A percentile compares a stretch with the other conserved stretches of the same genome.
phyloP scores from a whole-genome alignment of 2,113 vertebrate genomes.

The Otus sunia region DNA sequence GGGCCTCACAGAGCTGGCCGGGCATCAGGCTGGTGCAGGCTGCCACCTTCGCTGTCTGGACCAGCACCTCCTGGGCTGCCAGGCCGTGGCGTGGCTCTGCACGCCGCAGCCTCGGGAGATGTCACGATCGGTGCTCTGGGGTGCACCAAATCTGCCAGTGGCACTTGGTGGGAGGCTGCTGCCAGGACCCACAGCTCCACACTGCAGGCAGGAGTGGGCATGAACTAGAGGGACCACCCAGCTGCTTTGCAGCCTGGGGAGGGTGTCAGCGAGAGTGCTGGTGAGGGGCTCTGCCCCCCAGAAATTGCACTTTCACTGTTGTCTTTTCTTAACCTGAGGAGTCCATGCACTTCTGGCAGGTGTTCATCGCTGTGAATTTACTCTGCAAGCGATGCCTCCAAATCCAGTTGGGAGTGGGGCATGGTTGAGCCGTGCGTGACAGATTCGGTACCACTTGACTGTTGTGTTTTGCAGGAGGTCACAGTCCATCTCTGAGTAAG shows the following conservation, averaged over 20 bases:
- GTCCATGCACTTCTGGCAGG: neutral
- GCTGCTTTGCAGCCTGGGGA: neutral
- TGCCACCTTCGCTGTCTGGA: neutral
- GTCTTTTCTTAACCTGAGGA: neutral
- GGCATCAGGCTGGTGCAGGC: fast-evolving
- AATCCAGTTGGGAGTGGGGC: neutral
- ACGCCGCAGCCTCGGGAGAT: neutral
- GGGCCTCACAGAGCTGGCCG: neutral
- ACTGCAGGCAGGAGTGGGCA: neutral
- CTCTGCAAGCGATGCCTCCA: neutral
- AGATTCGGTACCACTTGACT: neutral
- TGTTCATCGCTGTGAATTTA: neutral
- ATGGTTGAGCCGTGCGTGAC: neutral
- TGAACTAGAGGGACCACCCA: fast-evolving
- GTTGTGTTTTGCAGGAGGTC: neutral
- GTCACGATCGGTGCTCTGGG: neutral
- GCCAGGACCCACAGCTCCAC: neutral
- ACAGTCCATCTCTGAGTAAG: neutral
- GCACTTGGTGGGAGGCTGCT: neutral
- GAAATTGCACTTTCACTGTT: neutral
- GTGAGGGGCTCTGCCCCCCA: neutral
- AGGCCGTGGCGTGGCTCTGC: fast-evolving
- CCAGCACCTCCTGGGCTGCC: fast-evolving
- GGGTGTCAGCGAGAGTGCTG: neutral
- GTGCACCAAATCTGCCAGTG: neutral